Evolutionary conservation across 2,888 invertebrate species (phyloP).

Genomic region (Apeira syringaria): DNA sequence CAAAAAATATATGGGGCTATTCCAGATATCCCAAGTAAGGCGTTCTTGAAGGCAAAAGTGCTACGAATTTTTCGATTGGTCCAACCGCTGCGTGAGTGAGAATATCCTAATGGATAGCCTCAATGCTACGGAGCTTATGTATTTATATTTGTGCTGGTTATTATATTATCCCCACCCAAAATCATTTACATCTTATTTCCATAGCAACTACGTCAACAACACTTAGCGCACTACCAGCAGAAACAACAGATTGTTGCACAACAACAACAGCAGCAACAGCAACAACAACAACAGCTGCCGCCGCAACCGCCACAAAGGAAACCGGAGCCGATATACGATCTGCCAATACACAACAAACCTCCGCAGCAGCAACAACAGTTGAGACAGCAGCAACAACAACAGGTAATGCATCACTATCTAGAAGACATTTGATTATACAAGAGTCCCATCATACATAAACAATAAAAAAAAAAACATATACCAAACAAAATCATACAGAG

Average conservation of each 20-base stretch:
- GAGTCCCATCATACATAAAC: too few relatives aligned
- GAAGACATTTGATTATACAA: too few relatives aligned
- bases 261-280: slow-evolving; percentile 24
- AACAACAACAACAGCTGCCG: slow-evolving; percentile 30
- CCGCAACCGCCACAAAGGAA: slow-evolving; percentile 54
- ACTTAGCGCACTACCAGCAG: slow-evolving; percentile 38
- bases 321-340: slow-evolving; percentile 72
- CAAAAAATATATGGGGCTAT: too few relatives aligned
- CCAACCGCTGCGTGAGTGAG: too few relatives aligned
- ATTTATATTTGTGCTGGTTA: too few relatives aligned
- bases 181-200: slow-evolving; percentile 1
- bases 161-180: too few relatives aligned
- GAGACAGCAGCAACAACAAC: slow-evolving; percentile 31
- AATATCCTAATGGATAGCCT: too few relatives aligned
- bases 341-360: slow-evolving; percentile 74
- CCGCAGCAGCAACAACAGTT: slow-evolving; percentile 57
- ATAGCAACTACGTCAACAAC: slow-evolving; percentile 52
- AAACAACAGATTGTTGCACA: slow-evolving; percentile 32
- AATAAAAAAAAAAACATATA: background rate
- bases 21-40: too few relatives aligned
- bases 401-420: slow-evolving; percentile 4
- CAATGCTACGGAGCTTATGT: too few relatives aligned
- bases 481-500: slow-evolving; percentile 6
- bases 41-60: too few relatives aligned
- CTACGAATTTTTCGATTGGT: too few relatives aligned